These are phyloP conservation scores for Limnephilus auricula DNA, from an alignment of 2,888 invertebrate genomes.

Conservation along the genomic window DNA sequence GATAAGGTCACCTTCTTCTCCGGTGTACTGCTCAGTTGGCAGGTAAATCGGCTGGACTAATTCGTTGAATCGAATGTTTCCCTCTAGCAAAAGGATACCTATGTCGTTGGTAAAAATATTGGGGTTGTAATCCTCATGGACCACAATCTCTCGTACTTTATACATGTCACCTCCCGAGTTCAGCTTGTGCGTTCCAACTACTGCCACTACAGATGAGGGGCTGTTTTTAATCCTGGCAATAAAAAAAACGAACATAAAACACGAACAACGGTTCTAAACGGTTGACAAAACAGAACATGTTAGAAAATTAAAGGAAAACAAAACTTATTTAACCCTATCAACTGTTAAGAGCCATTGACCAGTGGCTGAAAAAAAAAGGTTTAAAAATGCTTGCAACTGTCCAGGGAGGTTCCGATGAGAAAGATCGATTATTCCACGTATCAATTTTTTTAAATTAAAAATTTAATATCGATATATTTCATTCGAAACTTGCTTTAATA, in stretches of 20 bases:
- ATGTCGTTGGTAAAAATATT: constrained; percentile 73
- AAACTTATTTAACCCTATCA: no score
- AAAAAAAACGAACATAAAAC: background rate
- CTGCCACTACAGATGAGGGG: constrained; percentile 60
- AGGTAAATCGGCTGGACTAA: constrained; percentile 72
- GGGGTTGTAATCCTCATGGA: constrained; percentile 73
- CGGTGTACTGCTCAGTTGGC: constrained; percentile 71
- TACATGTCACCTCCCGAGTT: constrained; percentile 72
- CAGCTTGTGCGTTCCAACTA: constrained; percentile 76
- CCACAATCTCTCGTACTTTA: constrained; percentile 70
- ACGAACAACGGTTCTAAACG: no score
- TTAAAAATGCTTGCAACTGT: no score
- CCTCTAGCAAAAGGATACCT: constrained; percentile 71
- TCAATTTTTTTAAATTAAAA: no score
- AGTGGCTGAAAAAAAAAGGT: no score
- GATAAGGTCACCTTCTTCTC: constrained; percentile 69
- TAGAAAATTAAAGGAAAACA: no score
- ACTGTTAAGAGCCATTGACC: no score
- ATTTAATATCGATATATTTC: no score
- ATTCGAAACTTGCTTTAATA: no score
- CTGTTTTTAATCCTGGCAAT: background rate
- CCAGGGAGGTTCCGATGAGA: no score
- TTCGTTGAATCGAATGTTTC: constrained; percentile 71
- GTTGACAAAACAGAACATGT: no score
- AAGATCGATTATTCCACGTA: no score